Base-by-base conservation (phyloP, 2,888 invertebrate genomes). In the Eupithecia subumbrata region DNA sequence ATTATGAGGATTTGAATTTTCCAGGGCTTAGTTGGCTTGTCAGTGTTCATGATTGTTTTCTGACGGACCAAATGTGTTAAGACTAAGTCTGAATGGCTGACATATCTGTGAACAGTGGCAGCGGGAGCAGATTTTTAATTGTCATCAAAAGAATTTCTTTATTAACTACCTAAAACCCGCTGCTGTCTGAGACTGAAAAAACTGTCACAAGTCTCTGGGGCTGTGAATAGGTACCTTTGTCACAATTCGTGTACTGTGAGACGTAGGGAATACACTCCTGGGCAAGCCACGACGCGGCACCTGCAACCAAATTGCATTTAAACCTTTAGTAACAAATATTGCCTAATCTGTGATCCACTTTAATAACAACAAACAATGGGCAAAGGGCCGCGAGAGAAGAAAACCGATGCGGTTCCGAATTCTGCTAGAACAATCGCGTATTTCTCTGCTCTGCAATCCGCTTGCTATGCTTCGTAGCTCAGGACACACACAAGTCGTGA, bases 191-290 rank as follows among this genome's bases (percentile, higher is more conserved):
- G 1, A 22, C n/a, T 48, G 2, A 8, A n/a, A 7, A 48, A n/a
- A 48, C 22, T 22, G 22, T 22, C 22, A 56, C 22, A 22, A 56
- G n/a, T n/a, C n/a, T 22, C 52, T 11, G n/a, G 9, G 63, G 63
- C 60, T 63, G 30, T 25, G 14, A 30, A 30, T 16, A 63, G 30
- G 30, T 81, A 93, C 93, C 92, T 86, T 90, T 91, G 16, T 85
- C 86, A 74, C 93, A 93, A 73, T 90, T 84, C 0, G 91, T 89
- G 73, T 90, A 89, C 4, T 84, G 81, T 0, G 93, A 93, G 37
- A 93, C 77, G 30, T 87, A 82, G 0, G 93, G 93, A n/a, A 92
- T 82, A 73, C 93, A 93, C 5, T 89, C 86, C n/a, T 83, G 79
- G 12, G 77, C 81, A 0, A 76, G 45, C 7, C 79, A 74, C 1